Evolutionary conservation across 2,797 vertebrate genomes (phyloP).

Genomic region (Megaceryle alcyon): DNA sequence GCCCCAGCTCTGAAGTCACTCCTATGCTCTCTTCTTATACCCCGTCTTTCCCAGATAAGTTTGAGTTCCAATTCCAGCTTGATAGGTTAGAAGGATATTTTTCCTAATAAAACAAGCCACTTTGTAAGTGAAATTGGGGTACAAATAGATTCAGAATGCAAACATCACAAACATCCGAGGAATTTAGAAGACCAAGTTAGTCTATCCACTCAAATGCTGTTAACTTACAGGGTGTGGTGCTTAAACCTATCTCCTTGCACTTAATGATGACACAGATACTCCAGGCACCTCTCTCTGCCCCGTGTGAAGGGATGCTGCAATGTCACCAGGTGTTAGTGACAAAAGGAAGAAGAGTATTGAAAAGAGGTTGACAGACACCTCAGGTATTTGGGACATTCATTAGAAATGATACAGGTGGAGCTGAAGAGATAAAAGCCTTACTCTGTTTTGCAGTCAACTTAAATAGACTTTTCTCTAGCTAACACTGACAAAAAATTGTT

Average conservation of each 20-base stretch:
- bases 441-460: background rate
- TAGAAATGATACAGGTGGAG: background rate
- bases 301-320: fast-evolving
- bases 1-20: background rate
- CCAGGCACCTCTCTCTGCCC: background rate
- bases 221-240: background rate
- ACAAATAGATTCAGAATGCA: background rate
- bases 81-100: background rate
- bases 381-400: background rate
- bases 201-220: background rate
- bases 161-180: background rate
- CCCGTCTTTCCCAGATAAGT: background rate
- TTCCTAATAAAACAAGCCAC: background rate
- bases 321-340: background rate
- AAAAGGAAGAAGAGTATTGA: background rate
- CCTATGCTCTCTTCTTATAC: background rate
- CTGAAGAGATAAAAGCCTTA: background rate
- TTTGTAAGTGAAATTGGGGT: background rate
- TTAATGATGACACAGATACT: background rate
- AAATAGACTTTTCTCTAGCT: background rate
- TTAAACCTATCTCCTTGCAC: background rate
- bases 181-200: background rate
- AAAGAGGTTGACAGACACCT: background rate
- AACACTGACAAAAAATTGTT: background rate
- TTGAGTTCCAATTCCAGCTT: background rate